These are phyloP conservation scores for Syrphus vitripennis DNA, from an alignment of 2,888 invertebrate genomes.

Conservation along the genomic window DNA sequence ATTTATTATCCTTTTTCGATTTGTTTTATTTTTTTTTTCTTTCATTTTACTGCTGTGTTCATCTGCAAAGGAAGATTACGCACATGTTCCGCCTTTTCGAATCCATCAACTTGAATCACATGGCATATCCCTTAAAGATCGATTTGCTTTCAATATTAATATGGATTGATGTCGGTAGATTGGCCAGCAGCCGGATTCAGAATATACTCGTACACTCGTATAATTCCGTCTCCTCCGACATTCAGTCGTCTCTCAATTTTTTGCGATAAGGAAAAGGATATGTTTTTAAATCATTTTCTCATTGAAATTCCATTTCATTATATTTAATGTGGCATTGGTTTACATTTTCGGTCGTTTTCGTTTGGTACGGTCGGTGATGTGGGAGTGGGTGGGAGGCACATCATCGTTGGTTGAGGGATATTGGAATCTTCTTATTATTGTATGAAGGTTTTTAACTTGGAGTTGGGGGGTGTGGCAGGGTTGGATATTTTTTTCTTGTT, in stretches of 20 bases:
- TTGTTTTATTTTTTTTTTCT: too few relatives aligned
- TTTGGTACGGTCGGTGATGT: background rate
- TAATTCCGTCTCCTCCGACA: background rate
- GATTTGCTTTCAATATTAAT: slow-evolving; percentile 37
- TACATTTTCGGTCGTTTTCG: background rate
- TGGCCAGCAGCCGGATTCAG: background rate
- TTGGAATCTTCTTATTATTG: background rate
- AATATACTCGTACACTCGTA: background rate
- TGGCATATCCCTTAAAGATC: slow-evolving; percentile 27
- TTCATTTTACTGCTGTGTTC: background rate
- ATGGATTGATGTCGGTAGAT: slow-evolving; percentile 41
- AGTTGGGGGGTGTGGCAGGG: too few relatives aligned
- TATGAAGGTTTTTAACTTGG: background rate
- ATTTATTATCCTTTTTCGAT: slow-evolving; percentile 9
- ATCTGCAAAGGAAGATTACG: background rate
- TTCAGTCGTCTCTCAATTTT: background rate
- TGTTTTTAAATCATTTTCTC: slow-evolving; percentile 57
- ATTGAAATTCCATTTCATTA: slow-evolving; percentile 62
- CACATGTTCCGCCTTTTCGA: slow-evolving; percentile 8
- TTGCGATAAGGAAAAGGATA: slow-evolving; percentile 52
- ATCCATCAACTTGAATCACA: slow-evolving; percentile 55
- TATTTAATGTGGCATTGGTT: slow-evolving; percentile 31
- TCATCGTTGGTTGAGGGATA: background rate
- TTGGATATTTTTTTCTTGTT: too few relatives aligned
- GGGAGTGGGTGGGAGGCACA: background rate